Base-by-base conservation (phyloP, 2,113 vertebrate species). In the Sakesphorus luctuosus region DNA sequence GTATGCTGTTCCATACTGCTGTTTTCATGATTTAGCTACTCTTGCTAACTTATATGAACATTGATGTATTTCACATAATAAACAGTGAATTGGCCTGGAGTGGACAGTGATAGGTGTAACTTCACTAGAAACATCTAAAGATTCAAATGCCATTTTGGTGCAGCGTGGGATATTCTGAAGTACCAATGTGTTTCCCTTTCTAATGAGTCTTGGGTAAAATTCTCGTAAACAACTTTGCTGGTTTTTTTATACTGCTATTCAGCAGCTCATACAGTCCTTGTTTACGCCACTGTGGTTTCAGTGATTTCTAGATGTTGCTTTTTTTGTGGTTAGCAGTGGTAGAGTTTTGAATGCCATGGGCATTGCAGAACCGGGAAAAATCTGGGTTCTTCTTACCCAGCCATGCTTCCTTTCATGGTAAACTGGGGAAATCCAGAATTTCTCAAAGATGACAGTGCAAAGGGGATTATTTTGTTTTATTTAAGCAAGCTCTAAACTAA, bases 261-360 rank as follows among this genome's bases (percentile, higher is more conserved):
- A 71, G 47, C 44, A 69, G 74, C 47, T 91, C 36, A 36, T 74
- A 38, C 25, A 80, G 44, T 74, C 49, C 31, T 94, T 20, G 7
- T 91, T 93, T 91, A 82, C 0, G 3, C 53, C 78, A 62, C 46
- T 83, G 87, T 53, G 53, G 89, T 82, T 91, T 93, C 81, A 82
- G 58, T 62, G 50, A 76, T 89, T 82, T 93, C 46, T 91, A 78
- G 49, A 73, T 56, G 19, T 76, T 93, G 53, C 59, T 89, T 94
- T 88, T 89, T 43, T 95, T 93, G 84, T 93, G 81, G 74, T 79
- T 91, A 49, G 26, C 7, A 66, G 44, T 62, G 58, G 38, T 26
- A 69, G 71, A 52, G 23, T 72, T 91, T 78, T 94, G 53, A 89
- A 84, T 87, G 49, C 56, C 58, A n/a, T 44, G 52, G 53, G 31